Conservation (phyloP, 2,113 vertebrate species). For the Boulengerochromis microlepis region DNA sequence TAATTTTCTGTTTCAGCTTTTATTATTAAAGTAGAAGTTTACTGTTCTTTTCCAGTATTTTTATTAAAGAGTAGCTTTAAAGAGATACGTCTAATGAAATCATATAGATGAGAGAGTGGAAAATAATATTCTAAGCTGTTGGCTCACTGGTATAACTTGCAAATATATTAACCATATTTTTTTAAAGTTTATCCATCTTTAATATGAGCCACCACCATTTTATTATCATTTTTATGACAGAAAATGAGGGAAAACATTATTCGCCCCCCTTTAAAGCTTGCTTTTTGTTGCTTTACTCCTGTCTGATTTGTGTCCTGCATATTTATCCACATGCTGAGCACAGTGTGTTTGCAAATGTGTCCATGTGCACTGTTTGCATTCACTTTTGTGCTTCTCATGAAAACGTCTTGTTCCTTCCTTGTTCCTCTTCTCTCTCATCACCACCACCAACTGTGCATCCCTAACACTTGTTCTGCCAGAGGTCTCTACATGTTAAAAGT, state of each 20-base stretch:
- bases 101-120: not conserved
- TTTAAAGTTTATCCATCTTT: not conserved
- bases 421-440: not conserved
- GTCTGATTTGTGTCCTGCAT: not conserved
- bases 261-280: not conserved
- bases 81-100: not conserved
- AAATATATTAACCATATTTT: not conserved
- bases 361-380: not conserved
- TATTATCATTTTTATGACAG: not conserved
- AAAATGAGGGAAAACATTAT: not conserved
- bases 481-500: not conserved
- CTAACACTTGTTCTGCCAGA: not conserved
- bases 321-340: rapidly evolving
- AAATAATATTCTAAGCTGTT: not conserved
- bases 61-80: not conserved
- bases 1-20: rapidly evolving
- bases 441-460: not conserved
- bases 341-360: not conserved
- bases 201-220: not conserved
- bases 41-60: not conserved
- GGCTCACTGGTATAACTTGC: not conserved
- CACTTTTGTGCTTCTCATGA: not conserved
- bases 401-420: not conserved
- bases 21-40: not conserved
- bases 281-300: not conserved